phyloP scores from a whole-genome alignment of 2,797 vertebrate genomes.

The Fistularia tabacaria region DNA sequence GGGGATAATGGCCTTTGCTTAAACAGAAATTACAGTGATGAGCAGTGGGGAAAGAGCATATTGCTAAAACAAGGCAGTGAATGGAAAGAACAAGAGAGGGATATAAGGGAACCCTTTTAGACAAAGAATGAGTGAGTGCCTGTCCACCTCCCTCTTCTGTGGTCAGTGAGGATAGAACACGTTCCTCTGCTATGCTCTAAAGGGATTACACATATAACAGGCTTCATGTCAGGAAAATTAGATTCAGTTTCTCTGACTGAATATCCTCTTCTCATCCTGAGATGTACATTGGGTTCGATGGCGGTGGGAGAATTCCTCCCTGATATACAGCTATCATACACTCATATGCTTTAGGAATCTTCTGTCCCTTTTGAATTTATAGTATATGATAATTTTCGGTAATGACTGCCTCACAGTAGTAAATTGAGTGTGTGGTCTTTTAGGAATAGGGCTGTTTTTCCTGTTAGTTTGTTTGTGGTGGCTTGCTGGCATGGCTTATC shows the following conservation, averaged over 20 bases:
- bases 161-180: conserved; percentile 46
- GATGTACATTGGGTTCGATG: conserved; percentile 41
- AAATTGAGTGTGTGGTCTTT: not conserved
- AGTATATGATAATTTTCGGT: too few relatives aligned
- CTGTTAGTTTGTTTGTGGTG: not conserved
- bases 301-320: not conserved
- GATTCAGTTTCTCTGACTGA: conserved; percentile 46
- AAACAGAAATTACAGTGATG: too few relatives aligned
- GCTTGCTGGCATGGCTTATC: too few relatives aligned
- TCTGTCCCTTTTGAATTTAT: too few relatives aligned
- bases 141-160: conserved; percentile 10
- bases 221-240: conserved; percentile 62
- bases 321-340: too few relatives aligned
- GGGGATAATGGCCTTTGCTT: not conserved
- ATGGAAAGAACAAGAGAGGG: conserved; percentile 1
- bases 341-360: too few relatives aligned
- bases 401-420: not conserved
- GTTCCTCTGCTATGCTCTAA: conserved; percentile 52
- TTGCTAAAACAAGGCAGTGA: not conserved
- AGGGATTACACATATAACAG: conserved; percentile 66
- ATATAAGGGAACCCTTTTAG: conserved; percentile 1
- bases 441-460: not conserved
- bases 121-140: conserved; percentile 9
- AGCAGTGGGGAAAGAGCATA: not conserved
- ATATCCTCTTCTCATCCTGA: conserved; percentile 31